phyloP scores from a whole-genome alignment of 2,113 vertebrate genomes.

The Aleadryas rufinucha region DNA sequence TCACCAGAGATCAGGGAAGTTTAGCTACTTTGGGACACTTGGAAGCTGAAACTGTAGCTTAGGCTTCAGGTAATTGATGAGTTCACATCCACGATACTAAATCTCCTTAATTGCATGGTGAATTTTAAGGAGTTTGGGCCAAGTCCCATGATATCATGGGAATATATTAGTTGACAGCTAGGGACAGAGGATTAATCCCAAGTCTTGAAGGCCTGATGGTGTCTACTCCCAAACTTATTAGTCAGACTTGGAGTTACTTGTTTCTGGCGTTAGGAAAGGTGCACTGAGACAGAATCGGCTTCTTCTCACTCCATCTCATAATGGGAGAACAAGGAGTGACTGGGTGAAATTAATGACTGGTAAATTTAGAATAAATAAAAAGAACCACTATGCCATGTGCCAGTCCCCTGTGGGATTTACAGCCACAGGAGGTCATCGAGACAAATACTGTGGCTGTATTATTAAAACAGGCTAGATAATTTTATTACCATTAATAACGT shows the following conservation, averaged over 20 bases:
- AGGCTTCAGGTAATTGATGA: not conserved
- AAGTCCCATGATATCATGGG: not conserved
- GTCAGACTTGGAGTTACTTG: not conserved
- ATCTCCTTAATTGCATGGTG: not conserved
- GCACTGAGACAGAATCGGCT: not conserved
- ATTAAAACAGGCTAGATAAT: conserved; percentile 65
- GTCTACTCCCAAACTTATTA: not conserved
- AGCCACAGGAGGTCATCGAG: conserved; percentile 40
- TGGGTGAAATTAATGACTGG: conserved; percentile 30
- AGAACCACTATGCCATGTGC: not conserved
- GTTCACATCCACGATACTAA: not conserved
- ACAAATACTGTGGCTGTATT: conserved; percentile 59
- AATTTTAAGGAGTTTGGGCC: not conserved
- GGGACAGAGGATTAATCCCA: not conserved
- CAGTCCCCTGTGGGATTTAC: conserved; percentile 39
- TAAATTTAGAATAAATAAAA: conserved; percentile 59
- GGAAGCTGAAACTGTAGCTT: not conserved
- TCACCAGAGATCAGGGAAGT: not conserved
- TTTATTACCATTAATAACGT: conserved; percentile 70
- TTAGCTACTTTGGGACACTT: not conserved
- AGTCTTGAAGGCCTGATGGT: not conserved
- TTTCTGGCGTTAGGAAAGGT: not conserved
- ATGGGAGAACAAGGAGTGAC: not conserved
- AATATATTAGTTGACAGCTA: not conserved
- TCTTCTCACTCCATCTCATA: not conserved